Evolutionary conservation across 1,140 invertebrate genomes (phyloP).

Genomic region (Himalopsyche phryganea): DNA sequence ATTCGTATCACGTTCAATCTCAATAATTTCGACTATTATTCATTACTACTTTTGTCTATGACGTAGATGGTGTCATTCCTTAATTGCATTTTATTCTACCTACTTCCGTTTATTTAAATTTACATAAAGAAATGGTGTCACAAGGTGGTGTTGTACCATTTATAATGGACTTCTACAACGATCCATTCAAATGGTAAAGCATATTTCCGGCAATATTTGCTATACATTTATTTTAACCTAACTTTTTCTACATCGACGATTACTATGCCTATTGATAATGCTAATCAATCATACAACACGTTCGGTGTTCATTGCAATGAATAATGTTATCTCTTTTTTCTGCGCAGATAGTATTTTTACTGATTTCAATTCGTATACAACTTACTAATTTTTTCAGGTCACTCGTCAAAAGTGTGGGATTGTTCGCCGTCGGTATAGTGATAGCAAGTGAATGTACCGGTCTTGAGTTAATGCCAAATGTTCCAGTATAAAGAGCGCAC

Average conservation of each 20-base stretch:
- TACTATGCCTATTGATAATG: too few species aligned
- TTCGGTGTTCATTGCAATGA: not conserved
- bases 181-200: slow-evolving; percentile 31
- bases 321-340: not conserved
- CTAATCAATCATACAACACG: too few species aligned
- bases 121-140: not conserved
- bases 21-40: too few species aligned
- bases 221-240: too few species aligned
- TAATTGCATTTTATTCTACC: too few species aligned
- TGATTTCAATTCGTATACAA: not conserved
- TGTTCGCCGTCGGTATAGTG: slow-evolving; percentile 63
- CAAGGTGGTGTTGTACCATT: slow-evolving; percentile 14
- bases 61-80: too few species aligned
- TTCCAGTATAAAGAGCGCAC: slow-evolving; percentile 40
- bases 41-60: too few species aligned
- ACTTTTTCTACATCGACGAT: too few species aligned
- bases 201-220: too few species aligned
- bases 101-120: too few species aligned
- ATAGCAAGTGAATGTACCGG: slow-evolving; percentile 66
- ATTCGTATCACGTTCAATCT: too few species aligned
- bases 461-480: slow-evolving; percentile 59
- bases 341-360: not conserved
- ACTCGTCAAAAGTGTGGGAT: slow-evolving; percentile 63
- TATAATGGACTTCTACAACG: slow-evolving; percentile 27
- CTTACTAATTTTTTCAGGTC: slow-evolving; percentile 55